These are phyloP conservation scores for Arothron firmamentum DNA, from an alignment of 2,113 vertebrate genomes.

Conservation along the genomic window DNA sequence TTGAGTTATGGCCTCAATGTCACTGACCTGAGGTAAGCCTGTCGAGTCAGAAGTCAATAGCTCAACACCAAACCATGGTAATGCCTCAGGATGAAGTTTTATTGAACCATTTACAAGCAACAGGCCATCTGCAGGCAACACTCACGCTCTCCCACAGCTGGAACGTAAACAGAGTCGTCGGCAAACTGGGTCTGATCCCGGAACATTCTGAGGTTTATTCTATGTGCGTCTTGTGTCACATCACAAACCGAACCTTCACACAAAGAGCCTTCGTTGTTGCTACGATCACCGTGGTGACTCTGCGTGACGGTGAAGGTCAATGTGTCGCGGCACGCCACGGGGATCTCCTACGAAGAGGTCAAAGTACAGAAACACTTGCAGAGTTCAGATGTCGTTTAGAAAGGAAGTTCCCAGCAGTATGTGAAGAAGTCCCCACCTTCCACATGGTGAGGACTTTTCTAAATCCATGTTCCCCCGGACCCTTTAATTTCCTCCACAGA, in stretches of 20 bases:
- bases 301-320: constrained; percentile 26
- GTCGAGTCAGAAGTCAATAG: constrained; percentile 5
- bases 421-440: constrained; percentile 37
- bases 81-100: too few relatives aligned
- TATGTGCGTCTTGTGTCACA: constrained; percentile 37
- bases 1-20: constrained; percentile 15
- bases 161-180: constrained; percentile 53
- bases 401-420: not conserved
- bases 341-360: constrained; percentile 42
- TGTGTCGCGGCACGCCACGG: constrained; percentile 39
- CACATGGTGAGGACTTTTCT: constrained; percentile 55
- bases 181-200: not conserved
- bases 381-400: constrained; percentile 1
- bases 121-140: constrained; percentile 4
- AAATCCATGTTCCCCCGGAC: not conserved
- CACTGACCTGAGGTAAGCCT: constrained; percentile 46
- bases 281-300: not conserved
- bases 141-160: constrained; percentile 55
- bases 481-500: constrained; percentile 56
- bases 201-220: constrained; percentile 34
- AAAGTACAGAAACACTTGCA: not conserved
- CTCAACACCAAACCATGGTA: not conserved
- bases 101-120: not conserved
- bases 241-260: constrained; percentile 24
- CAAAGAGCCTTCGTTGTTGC: not conserved